These are phyloP conservation scores for Silurus aristotelis DNA, from an alignment of 2,797 vertebrate species.

Conservation along the genomic window DNA sequence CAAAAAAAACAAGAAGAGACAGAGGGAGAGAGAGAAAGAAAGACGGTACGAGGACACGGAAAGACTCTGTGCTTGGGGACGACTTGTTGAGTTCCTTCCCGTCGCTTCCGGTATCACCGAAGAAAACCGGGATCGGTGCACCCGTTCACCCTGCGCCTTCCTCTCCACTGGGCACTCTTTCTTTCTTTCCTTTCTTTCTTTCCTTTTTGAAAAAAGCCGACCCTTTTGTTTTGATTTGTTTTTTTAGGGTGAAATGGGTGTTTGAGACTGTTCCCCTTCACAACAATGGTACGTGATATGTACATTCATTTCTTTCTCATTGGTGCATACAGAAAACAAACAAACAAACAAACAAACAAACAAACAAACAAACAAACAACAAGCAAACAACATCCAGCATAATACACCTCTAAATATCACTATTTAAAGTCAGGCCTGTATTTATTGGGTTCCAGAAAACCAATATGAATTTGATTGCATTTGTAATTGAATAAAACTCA, in stretches of 20 bases:
- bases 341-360: not conserved
- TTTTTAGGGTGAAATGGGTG: conserved; percentile 76
- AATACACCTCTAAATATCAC: not conserved
- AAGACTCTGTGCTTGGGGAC: conserved; percentile 69
- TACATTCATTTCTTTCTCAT: conserved; percentile 46
- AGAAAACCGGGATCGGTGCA: conserved; percentile 69
- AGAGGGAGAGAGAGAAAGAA: conserved; percentile 37
- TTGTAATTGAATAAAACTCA: not conserved
- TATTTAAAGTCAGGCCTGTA: not conserved
- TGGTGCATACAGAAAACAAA: conserved; percentile 2
- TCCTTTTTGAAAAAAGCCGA: conserved; percentile 67
- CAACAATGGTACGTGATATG: conserved; percentile 85
- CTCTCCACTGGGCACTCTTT: conserved; percentile 53
- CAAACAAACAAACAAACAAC: not conserved
- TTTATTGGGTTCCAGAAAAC: no score
- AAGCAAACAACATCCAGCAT: not conserved
- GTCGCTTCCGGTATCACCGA: conserved; percentile 80
- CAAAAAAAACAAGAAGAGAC: conserved; percentile 8
- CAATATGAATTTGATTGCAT: not conserved
- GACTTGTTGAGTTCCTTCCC: conserved; percentile 74
- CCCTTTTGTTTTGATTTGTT: conserved; percentile 69
- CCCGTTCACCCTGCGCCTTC: conserved; percentile 62
- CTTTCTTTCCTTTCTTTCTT: conserved; percentile 31
- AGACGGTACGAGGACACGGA: conserved; percentile 56
- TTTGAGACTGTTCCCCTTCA: conserved; percentile 80